These are phyloP conservation scores for Platanista minor DNA, from an alignment of 2,113 vertebrate species.

Conservation along the genomic window DNA sequence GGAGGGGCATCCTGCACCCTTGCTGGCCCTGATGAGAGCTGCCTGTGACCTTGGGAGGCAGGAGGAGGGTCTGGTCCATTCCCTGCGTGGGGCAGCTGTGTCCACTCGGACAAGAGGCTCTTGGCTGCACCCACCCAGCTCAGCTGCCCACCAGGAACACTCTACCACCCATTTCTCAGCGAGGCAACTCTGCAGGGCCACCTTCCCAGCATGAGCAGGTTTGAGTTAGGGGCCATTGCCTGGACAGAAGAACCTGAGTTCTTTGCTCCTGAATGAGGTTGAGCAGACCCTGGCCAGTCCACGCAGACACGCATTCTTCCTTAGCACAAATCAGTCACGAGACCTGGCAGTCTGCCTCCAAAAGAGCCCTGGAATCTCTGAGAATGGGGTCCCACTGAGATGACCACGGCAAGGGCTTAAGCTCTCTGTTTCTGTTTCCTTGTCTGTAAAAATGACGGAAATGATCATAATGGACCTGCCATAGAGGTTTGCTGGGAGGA, in stretches of 20 bases:
- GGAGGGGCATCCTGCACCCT: background rate
- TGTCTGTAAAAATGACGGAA: background rate
- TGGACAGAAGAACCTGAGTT: background rate
- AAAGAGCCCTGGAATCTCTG: too few species aligned
- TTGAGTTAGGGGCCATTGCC: background rate
- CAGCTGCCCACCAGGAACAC: background rate
- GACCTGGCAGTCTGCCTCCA: accelerated
- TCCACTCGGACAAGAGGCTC: background rate
- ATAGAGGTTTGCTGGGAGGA: background rate
- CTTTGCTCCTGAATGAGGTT: background rate
- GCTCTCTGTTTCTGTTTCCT: background rate
- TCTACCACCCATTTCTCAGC: background rate
- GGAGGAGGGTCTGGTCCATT: background rate
- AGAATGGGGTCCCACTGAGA: too few species aligned
- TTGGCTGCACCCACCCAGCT: too few species aligned
- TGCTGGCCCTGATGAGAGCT: background rate
- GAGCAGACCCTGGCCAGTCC: background rate
- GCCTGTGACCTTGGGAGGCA: too few species aligned
- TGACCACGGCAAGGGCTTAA: background rate
- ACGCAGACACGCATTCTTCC: accelerated
- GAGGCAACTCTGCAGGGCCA: background rate
- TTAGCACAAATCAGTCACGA: background rate
- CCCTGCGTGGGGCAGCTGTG: background rate
- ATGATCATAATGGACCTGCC: background rate
- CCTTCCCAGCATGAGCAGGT: accelerated